phyloP scores from a whole-genome alignment of 2,113 vertebrate species.

The Cyanoramphus novaezelandiae region DNA sequence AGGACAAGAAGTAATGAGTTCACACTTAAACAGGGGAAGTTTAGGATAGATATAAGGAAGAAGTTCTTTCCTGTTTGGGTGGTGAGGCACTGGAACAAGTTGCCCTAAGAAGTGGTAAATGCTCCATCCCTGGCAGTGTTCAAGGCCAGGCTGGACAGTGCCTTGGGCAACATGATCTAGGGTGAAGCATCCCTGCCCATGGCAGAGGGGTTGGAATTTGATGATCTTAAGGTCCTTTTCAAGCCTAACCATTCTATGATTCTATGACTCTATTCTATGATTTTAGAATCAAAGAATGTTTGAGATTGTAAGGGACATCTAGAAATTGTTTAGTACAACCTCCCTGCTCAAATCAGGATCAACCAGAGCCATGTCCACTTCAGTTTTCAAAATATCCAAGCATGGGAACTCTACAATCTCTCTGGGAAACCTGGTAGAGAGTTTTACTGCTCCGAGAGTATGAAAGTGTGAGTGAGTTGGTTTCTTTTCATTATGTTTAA shows the following conservation, averaged over 20 bases:
- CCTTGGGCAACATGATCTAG: neutral
- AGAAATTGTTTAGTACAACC: neutral
- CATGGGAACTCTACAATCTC: neutral
- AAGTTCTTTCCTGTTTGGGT: neutral
- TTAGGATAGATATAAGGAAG: neutral
- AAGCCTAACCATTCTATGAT: neutral
- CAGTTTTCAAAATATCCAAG: neutral
- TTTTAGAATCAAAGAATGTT: neutral
- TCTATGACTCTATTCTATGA: neutral
- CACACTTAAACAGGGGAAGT: too few relatives aligned
- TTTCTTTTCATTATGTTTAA: neutral
- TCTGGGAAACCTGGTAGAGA: neutral
- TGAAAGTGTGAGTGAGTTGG: neutral
- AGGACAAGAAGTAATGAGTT: too few relatives aligned
- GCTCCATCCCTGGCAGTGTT: neutral
- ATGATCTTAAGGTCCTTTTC: neutral
- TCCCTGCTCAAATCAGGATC: neutral
- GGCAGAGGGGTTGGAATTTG: neutral
- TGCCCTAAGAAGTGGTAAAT: neutral
- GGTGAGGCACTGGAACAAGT: neutral
- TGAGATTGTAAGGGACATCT: neutral
- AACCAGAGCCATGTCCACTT: neutral
- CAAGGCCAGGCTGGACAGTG: neutral
- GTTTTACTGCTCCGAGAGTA: accelerated
- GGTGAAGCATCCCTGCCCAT: neutral